These are phyloP conservation scores for Drosophila kikkawai DNA, from an alignment of 1,140 invertebrate species.

Conservation along the genomic window DNA sequence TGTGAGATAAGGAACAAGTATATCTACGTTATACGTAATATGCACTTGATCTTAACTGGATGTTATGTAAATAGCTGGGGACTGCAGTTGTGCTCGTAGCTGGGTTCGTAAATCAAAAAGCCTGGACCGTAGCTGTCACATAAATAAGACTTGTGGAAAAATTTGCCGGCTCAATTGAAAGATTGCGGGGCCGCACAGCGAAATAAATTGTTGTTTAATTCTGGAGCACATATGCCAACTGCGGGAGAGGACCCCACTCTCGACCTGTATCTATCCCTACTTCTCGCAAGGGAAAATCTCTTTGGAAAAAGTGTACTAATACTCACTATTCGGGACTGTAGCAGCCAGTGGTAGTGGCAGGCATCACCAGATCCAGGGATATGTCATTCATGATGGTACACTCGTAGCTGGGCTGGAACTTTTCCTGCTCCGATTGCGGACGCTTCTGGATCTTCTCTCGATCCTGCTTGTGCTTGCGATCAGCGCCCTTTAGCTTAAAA, in stretches of 20 bases:
- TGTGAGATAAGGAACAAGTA: conserved; percentile 15
- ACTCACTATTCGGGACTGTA: conserved; percentile 85
- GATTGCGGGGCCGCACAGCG: conserved; percentile 13
- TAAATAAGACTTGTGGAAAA: conserved; percentile 44
- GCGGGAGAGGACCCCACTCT: not conserved
- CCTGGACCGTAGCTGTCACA: conserved; percentile 35
- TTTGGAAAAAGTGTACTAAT: not conserved
- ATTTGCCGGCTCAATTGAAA: conserved; percentile 40
- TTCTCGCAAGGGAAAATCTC: not conserved
- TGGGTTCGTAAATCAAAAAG: conserved; percentile 42
- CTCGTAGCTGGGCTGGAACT: conserved; percentile 97
- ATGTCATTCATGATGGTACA: conserved; percentile 96
- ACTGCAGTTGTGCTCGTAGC: conserved; percentile 13
- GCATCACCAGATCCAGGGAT: conserved; percentile 86
- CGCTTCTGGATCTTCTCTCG: conserved; percentile 96
- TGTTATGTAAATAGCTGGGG: conserved; percentile 38
- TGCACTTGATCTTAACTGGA: conserved; percentile 47
- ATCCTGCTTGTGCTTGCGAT: conserved; percentile 99
- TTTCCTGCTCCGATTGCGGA: conserved; percentile 94
- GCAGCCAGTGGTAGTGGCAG: conserved; percentile 62
- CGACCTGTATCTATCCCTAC: not conserved
- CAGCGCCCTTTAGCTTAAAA: conserved; percentile 97
- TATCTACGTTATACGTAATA: conserved; percentile 27
- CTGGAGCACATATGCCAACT: conserved; percentile 10
- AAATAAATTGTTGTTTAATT: conserved; percentile 39